Evolutionary conservation across 2,888 invertebrate genomes (phyloP), one percentile per base, ranked within the genome.

Genomic region (Altica lythri): DNA sequence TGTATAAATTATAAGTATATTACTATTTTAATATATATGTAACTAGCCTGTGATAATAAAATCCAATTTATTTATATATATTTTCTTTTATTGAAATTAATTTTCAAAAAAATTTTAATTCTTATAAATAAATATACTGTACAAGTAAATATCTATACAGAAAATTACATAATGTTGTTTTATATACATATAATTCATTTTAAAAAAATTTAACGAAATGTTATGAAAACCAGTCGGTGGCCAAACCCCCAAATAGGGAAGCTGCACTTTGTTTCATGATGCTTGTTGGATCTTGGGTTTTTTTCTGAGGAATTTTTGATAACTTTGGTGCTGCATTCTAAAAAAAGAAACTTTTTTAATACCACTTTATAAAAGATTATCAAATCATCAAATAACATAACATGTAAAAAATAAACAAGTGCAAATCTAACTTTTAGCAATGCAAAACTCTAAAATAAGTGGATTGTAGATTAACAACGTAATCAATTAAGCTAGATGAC

Each of bases 161-260:
- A 40, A 55, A 56, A 55, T 35, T 53, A 60, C 37, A 53, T 46
- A 52, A 50, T 48, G 54, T 50, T 43, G n/a, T 25, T 35, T 47
- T 55, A 50, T 57, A 58, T 55, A 57, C 52, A 55, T 45, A 59
- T 49, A 34, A 37, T 38, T 37, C 37, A 43, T 46, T 49, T 44
- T 5, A 51, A 55, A 32, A n/a, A 34, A 50, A 29, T 19, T 22
- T 19, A 1, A 34, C 12, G 9, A 19, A 38, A 50, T 65, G 68
- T 70, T 76, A 76, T 63, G 75, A 77, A 71, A 91, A 91, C 90
- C 90, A 91, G 73, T 91, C 90, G 6, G 88, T 86, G 4, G 90
- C 86, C 84, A 90, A 87, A 2, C 86, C 88, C 47, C 86, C 90
- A 73, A 91, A 90, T 76, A 91, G 86, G 0, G 90, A 87, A 0